Base-by-base conservation (phyloP, 2,888 invertebrate species). In the Drosophila mettleri region DNA sequence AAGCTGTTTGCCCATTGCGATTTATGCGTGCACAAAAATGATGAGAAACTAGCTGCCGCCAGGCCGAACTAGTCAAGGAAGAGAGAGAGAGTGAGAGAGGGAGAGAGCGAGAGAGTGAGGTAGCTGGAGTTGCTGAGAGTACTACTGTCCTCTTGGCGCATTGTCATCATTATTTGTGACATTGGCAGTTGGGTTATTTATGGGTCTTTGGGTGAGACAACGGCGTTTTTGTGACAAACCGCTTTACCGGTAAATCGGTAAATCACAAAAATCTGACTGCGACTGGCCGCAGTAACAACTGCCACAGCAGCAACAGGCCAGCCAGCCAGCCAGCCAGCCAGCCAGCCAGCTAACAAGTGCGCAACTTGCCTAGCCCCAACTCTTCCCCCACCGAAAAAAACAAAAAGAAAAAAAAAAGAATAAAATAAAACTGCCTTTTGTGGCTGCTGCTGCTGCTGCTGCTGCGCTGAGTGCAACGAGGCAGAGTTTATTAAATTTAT, bases 131-230 rank as follows among this genome's bases (percentile, higher is more conserved):
- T 43, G 43, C 43, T 16, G 24, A n/a, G 43, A 24, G 43, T 16
- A 16, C 12, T 16, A 16, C 12, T 27, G 45, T 45, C 48, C 49
- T 49, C 29, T 38, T 48, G 59, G 51, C 49, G 78, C 69, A 68
- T 67, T 71, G 75, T 81, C 85, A 87, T 84, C 89, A 84, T 84
- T 84, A 84, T 84, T 87, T 88, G 88, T 86, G 89, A 84, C 89
- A 88, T 67, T 77, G 89, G 67, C 78, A 79, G 54, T 66, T 55
- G 74, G 69, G 69, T 85, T 85, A 84, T 86, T 90, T 90, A 89
- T 90, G 90, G 90, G 90, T 90, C 90, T 90, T 80, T 90, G 89
- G 90, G 90, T 90, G 90, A 90, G 87, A 76, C 87, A 85, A 88
- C 87, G 85, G 85, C 63, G 78, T 80, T 81, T 46, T 78, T 88